A percentile compares a stretch with the other conserved stretches of the same genome.
These are phyloP conservation scores for Bergia sp. DNA, from an alignment of 92 coral and sea anemone genomes.

Conservation along the genomic window DNA sequence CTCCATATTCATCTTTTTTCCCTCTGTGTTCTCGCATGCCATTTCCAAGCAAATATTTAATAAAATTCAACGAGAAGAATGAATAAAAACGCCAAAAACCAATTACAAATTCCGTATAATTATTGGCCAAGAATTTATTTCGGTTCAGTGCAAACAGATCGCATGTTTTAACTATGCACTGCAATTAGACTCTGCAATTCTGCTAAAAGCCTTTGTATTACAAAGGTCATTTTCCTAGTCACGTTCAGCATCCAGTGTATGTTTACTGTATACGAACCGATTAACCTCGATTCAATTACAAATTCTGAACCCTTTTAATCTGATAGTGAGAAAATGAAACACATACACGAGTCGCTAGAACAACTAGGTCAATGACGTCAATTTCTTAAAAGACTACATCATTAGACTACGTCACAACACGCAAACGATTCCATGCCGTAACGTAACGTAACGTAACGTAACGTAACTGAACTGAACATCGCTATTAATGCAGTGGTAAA, in stretches of 20 bases:
- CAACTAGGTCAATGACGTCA: not conserved
- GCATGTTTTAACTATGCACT: not conserved
- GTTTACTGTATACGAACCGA: too few relatives aligned
- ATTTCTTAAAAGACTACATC: not conserved
- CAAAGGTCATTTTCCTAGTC: not conserved
- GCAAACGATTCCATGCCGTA: constrained; percentile 40
- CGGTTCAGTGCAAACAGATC: too few relatives aligned
- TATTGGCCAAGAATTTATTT: too few relatives aligned
- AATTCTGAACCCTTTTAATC: too few relatives aligned
- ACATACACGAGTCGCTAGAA: not conserved
- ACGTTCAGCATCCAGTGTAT: not conserved
- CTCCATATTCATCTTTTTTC: too few relatives aligned
- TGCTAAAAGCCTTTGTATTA: not conserved
- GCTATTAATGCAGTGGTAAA: constrained; percentile 31
- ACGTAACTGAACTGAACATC: not conserved
- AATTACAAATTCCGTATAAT: too few relatives aligned
- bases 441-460: not conserved
- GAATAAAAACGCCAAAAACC: too few relatives aligned
- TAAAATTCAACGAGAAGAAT: not conserved
- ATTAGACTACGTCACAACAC: constrained; percentile 5
- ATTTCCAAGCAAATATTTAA: too few relatives aligned
- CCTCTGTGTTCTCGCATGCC: too few relatives aligned
- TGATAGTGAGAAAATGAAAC: not conserved
- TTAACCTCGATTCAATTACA: too few relatives aligned
- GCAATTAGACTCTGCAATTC: not conserved